Evolutionary conservation across 92 coral and sea anemone genomes (phyloP).

Genomic region (Plumapathes pennacea): DNA sequence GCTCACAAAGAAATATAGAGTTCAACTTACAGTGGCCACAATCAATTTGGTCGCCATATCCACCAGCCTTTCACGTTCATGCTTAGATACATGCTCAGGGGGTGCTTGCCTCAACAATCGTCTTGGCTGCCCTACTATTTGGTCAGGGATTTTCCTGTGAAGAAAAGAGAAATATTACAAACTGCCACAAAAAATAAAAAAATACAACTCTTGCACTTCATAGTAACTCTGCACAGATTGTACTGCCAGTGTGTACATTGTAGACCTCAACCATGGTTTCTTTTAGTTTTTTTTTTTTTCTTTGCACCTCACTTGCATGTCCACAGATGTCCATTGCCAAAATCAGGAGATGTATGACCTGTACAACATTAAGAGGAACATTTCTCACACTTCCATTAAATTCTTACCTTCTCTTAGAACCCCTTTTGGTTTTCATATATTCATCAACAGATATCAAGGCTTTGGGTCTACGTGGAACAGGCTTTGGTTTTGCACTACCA

Average conservation of each 20-base stretch:
- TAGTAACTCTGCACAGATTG: too few relatives aligned
- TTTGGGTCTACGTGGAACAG: conserved; percentile 77
- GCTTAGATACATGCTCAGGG: conserved; percentile 76
- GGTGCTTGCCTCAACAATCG: conserved; percentile 79
- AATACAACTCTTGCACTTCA: too few relatives aligned
- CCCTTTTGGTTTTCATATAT: conserved; percentile 84
- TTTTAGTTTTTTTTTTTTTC: too few relatives aligned
- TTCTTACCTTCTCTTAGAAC: conserved; percentile 70
- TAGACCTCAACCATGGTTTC: too few relatives aligned
- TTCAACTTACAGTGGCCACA: conserved; percentile 87
- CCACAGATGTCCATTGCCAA: too few relatives aligned
- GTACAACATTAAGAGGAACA: conserved; percentile 1
- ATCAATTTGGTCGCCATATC: conserved; percentile 94
- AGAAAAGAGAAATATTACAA: too few relatives aligned
- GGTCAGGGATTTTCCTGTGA: conserved; percentile 83
- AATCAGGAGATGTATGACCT: too few relatives aligned
- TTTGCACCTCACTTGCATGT: too few relatives aligned
- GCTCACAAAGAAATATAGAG: neutral
- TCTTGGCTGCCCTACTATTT: conserved; percentile 83
- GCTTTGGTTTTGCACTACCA: conserved; percentile 56
- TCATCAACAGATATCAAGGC: conserved; percentile 85
- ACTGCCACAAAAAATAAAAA: too few relatives aligned
- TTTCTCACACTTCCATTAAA: neutral
- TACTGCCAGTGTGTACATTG: too few relatives aligned
- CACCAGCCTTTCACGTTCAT: conserved; percentile 91